Evolutionary conservation across 2,888 invertebrate genomes (phyloP).

Genomic region (Xanthostigma xanthostigma): DNA sequence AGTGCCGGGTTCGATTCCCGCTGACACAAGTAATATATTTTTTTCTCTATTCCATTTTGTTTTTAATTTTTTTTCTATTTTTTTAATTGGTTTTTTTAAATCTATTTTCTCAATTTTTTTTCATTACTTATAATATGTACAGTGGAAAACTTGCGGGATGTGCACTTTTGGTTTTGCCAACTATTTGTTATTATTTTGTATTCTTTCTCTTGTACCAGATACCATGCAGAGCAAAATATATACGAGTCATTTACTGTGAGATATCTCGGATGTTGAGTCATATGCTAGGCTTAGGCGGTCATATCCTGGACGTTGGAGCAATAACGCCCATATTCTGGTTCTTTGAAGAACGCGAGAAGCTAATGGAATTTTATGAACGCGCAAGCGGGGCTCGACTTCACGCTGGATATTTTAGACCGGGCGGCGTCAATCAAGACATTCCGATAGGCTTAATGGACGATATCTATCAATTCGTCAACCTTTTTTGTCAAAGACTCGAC

Average conservation of each 20-base stretch:
- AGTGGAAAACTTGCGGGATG: too few relatives aligned
- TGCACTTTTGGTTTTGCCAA: too few relatives aligned
- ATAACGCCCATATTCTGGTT: conserved; percentile 86
- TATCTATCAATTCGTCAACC: conserved; percentile 49
- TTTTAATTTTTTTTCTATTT: too few relatives aligned
- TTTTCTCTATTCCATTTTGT: too few relatives aligned
- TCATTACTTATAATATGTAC: too few relatives aligned
- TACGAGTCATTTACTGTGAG: conserved; percentile 47
- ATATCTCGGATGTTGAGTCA: conserved; percentile 69
- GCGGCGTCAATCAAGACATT: conserved; percentile 53
- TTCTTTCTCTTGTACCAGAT: conserved; percentile 14
- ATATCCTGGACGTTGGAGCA: conserved; percentile 69
- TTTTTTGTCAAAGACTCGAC: conserved; percentile 60
- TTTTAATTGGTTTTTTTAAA: too few relatives aligned
- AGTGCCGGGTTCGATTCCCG: too few relatives aligned
- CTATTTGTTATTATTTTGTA: too few relatives aligned
- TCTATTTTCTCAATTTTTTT: too few relatives aligned
- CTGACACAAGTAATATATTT: too few relatives aligned
- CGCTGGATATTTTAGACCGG: conserved; percentile 65
- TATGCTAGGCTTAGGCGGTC: conserved; percentile 55
- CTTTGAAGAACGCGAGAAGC: conserved; percentile 77
- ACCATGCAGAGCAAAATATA: conserved; percentile 65
- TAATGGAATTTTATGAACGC: conserved; percentile 73
- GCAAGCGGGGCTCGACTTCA: conserved; percentile 74
- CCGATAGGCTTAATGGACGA: conserved; percentile 68